phyloP scores from a whole-genome alignment of 1,140 invertebrate genomes.

The Megalonaias nervosa region DNA sequence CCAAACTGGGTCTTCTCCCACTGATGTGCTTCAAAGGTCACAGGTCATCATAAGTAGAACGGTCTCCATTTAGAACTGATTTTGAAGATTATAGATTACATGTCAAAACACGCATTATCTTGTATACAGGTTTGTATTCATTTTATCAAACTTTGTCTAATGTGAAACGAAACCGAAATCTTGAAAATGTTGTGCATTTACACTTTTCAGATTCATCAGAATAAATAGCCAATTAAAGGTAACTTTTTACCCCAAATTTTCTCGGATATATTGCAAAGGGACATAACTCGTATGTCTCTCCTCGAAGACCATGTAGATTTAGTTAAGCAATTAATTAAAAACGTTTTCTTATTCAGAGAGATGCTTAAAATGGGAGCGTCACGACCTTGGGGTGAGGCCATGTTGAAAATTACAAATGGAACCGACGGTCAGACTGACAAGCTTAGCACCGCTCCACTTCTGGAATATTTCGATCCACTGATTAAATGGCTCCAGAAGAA shows the following conservation, averaged over 20 bases:
- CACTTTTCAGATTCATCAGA: not conserved
- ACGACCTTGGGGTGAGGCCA: too few species aligned
- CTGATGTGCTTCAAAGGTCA: too few species aligned
- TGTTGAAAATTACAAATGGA: too few species aligned
- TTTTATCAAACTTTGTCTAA: too few species aligned
- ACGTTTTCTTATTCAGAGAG: not conserved
- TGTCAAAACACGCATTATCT: too few species aligned
- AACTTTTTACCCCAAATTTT: not conserved
- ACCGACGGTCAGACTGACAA: conserved; percentile 12
- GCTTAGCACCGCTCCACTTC: conserved; percentile 1
- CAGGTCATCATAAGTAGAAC: too few species aligned
- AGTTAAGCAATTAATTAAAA: not conserved
- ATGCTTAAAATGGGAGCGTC: conserved; percentile 25
- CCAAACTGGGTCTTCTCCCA: too few species aligned
- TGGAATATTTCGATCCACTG: conserved; percentile 19
- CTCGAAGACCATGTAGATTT: too few species aligned
- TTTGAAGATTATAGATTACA: too few species aligned
- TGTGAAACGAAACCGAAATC: too few species aligned
- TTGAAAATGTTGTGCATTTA: not conserved
- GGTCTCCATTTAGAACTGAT: too few species aligned
- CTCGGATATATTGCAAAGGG: not conserved
- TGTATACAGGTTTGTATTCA: too few species aligned
- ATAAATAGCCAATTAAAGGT: not conserved
- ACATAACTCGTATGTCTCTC: not conserved
- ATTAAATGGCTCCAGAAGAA: conserved; percentile 16